phyloP scores from a whole-genome alignment of 53 echinoderm and acorn worm species.

The Crossaster papposus region DNA sequence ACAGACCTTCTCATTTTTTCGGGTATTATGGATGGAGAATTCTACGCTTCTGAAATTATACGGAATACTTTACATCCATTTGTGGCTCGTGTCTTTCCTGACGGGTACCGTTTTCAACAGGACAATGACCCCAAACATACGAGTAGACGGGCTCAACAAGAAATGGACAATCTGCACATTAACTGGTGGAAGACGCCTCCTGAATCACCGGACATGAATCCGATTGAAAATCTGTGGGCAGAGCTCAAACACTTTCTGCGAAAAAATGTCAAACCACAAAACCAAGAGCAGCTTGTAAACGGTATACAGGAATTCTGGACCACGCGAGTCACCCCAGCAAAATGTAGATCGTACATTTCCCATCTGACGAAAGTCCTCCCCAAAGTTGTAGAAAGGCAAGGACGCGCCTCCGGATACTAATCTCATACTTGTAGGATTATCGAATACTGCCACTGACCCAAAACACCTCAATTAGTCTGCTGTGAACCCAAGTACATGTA shows the following conservation, averaged over 20 bases:
- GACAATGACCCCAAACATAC: conserved; percentile 86
- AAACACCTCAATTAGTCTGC: too few relatives aligned
- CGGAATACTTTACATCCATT: conserved; percentile 54
- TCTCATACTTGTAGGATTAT: not conserved
- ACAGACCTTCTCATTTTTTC: conserved; percentile 60
- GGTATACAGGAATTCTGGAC: conserved; percentile 66
- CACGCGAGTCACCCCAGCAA: conserved; percentile 29
- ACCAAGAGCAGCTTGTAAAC: conserved; percentile 56
- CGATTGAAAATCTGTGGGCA: conserved; percentile 71
- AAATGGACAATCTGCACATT: conserved; percentile 46
- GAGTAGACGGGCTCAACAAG: conserved; percentile 40
- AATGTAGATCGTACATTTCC: conserved; percentile 67
- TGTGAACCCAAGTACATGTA: too few relatives aligned
- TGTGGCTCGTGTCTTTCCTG: conserved; percentile 52
- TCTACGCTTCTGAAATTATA: conserved; percentile 63
- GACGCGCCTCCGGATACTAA: conserved; percentile 15
- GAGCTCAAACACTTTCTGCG: conserved; percentile 64
- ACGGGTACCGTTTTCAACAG: conserved; percentile 58
- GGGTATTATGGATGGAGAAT: conserved; percentile 69
- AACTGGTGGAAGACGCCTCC: conserved; percentile 75
- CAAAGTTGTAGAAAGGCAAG: conserved; percentile 49
- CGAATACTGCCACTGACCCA: too few relatives aligned
- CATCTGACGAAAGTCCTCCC: conserved; percentile 73
- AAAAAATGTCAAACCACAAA: conserved; percentile 59
- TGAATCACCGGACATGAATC: conserved; percentile 74